These are phyloP conservation scores for Megastigmus dorsalis DNA, from an alignment of 2,888 invertebrate genomes.

Conservation along the genomic window DNA sequence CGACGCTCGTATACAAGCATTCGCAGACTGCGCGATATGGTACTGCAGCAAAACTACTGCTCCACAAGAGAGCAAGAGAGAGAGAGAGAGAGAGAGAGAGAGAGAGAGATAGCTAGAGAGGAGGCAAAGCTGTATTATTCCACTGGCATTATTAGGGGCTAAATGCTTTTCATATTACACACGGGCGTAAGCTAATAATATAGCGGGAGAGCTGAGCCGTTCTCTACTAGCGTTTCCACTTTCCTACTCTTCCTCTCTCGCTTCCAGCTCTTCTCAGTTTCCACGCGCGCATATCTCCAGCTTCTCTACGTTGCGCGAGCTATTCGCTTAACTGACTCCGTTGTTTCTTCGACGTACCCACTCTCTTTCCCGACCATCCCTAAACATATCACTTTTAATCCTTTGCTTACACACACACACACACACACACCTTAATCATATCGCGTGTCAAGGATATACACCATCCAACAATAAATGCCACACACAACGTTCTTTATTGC, in stretches of 20 bases:
- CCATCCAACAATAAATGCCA: too few species aligned
- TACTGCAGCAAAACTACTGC: too few species aligned
- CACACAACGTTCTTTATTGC: too few species aligned
- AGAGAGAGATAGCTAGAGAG: conserved; percentile 1
- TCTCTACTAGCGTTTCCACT: background rate
- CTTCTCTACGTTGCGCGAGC: background rate
- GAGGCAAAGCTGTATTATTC: conserved; percentile 58
- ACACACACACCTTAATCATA: too few species aligned
- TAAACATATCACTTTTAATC: conserved; percentile 6
- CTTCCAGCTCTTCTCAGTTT: background rate
- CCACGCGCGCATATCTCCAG: background rate
- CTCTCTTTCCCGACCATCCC: background rate
- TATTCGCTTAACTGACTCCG: conserved; percentile 3
- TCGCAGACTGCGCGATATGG: background rate
- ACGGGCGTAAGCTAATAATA: conserved; percentile 55
- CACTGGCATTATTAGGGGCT: conserved; percentile 59
- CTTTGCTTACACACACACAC: too few species aligned
- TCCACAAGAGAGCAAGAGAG: background rate
- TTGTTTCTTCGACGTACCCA: background rate
- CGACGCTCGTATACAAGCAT: background rate
- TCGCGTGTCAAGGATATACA: too few species aligned
- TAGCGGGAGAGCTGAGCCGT: conserved; percentile 23
- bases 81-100: conserved; percentile 3
- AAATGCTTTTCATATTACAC: conserved; percentile 60
- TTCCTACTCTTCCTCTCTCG: background rate